Percentiles rank a stretch among this genome's conserved stretches.
Conservation (phyloP, 2,797 vertebrate genomes). For the Pseudomugil tenellus region DNA sequence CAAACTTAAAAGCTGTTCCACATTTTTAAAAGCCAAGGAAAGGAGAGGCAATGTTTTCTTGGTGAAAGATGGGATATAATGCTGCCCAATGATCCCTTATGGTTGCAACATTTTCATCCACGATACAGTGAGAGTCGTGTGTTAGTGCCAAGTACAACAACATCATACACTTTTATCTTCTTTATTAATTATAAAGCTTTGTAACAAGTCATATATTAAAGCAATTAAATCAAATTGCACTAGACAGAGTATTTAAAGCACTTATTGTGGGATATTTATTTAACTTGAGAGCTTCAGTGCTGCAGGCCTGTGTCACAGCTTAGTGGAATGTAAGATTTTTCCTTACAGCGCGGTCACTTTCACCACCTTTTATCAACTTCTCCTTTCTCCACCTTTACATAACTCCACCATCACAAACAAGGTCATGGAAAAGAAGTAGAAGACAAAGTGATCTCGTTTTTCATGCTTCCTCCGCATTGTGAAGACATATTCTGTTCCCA, state of each 20-base stretch:
- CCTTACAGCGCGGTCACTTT: too few relatives aligned
- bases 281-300: neutral
- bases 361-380: too few relatives aligned
- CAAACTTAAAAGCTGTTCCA: neutral
- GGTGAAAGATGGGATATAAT: too few relatives aligned
- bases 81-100: too few relatives aligned
- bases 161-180: neutral
- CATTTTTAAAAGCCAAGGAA: too few relatives aligned
- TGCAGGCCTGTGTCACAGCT: neutral
- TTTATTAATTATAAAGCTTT: neutral
- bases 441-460: neutral
- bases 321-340: too few relatives aligned
- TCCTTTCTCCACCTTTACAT: too few relatives aligned
- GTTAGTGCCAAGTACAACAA: neutral
- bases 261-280: too few relatives aligned
- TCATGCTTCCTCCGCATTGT: neutral
- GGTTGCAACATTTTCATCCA: neutral
- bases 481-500: neutral
- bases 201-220: neutral
- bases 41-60: neutral
- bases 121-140: neutral
- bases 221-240: neutral
- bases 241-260: neutral
- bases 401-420: too few relatives aligned
- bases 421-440: too few relatives aligned